Conservation (phyloP, 2,888 invertebrate genomes). For the Apeira syringaria region DNA sequence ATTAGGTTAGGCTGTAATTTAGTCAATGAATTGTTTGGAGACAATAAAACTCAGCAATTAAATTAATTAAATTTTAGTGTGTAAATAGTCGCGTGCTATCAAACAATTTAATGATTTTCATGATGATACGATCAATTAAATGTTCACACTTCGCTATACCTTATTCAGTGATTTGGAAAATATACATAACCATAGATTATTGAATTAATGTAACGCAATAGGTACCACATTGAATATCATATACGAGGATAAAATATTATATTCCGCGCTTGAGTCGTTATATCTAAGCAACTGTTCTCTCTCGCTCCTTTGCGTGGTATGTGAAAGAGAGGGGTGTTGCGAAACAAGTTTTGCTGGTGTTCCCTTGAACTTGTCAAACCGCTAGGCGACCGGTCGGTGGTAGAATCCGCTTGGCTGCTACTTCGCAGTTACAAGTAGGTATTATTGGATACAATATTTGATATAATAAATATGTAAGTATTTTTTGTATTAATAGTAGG, state of each 20-base stretch:
- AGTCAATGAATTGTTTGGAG: too few species aligned
- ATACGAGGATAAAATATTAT: conserved; percentile 10
- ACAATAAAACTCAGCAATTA: too few species aligned
- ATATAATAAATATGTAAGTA: too few species aligned
- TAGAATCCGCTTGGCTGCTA: neutral
- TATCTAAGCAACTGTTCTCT: conserved; percentile 30
- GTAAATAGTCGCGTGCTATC: too few species aligned
- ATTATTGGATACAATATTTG: too few species aligned
- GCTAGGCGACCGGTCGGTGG: conserved; percentile 34
- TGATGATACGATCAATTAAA: too few species aligned
- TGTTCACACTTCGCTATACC: too few species aligned
- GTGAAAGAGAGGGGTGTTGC: conserved; percentile 33
- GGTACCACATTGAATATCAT: conserved; percentile 14
- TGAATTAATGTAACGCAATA: conserved; percentile 18
- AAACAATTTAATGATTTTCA: too few species aligned
- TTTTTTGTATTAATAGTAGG: too few species aligned
- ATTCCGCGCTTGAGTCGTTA: conserved; percentile 26
- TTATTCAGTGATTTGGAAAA: too few species aligned
- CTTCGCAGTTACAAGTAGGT: conserved; percentile 6
- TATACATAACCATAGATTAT: conserved; percentile 15
- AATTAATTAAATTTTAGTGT: too few species aligned
- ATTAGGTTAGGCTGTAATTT: too few species aligned
- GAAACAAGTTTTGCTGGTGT: conserved; percentile 50
- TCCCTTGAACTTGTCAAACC: conserved; percentile 55
- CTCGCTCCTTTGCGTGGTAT: conserved; percentile 29